phyloP scores from a whole-genome alignment of 2,797 vertebrate species.

The Hemibagrus guttatus region DNA sequence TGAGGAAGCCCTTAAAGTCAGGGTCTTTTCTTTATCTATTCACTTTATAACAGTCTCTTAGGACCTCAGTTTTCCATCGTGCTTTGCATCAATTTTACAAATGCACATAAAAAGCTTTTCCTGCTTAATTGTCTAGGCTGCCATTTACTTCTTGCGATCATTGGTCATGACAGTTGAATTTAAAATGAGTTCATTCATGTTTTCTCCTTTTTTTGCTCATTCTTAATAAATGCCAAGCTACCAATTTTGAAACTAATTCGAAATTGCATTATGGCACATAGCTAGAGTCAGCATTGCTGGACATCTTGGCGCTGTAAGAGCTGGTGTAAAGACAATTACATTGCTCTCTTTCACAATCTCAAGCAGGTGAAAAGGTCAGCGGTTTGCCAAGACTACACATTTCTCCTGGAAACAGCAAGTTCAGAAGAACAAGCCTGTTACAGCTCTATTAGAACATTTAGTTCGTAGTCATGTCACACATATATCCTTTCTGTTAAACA shows the following conservation, averaged over 20 bases:
- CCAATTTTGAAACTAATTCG: neutral
- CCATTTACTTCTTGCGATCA: neutral
- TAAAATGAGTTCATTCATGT: neutral
- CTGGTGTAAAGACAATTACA: neutral
- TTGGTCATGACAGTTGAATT: neutral
- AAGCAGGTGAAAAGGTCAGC: constrained; percentile 5
- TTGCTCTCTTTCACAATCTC: neutral
- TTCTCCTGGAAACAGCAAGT: neutral
- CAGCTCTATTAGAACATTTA: constrained; percentile 19
- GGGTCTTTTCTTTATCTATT: neutral
- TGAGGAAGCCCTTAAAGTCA: neutral
- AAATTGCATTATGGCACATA: neutral
- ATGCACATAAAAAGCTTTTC: neutral
- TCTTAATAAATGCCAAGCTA: neutral
- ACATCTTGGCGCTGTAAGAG: neutral
- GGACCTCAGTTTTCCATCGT: neutral
- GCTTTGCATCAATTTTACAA: neutral
- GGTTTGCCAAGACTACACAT: neutral
- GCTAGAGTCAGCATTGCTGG: neutral
- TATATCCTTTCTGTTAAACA: constrained; percentile 12
- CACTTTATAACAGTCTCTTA: neutral
- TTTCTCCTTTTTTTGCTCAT: neutral
- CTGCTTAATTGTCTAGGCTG: neutral
- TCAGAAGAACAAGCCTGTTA: neutral
- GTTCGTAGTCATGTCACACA: constrained; percentile 20